phyloP scores from a whole-genome alignment of 2,113 vertebrate genomes.

The Salvelinus fontinalis region DNA sequence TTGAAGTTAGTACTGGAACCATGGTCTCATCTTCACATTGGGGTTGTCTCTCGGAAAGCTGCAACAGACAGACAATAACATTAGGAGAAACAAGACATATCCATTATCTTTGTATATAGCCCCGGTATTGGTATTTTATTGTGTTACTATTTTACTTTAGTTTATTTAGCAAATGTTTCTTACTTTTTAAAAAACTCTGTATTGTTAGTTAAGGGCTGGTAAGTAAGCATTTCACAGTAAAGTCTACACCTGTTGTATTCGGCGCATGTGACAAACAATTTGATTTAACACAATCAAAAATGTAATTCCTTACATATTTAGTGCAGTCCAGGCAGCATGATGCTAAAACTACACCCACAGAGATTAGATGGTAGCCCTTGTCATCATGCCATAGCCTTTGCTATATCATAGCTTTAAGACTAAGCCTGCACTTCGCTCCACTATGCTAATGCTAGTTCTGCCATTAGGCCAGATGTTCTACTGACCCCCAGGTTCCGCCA shows the following conservation, averaged over 20 bases:
- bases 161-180: no score
- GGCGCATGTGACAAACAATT: no score
- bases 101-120: background rate
- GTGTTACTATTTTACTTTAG: no score
- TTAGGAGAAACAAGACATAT: background rate
- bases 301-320: background rate
- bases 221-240: no score
- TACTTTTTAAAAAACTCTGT: no score
- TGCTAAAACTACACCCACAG: background rate
- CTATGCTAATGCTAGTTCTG: background rate
- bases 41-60: slow-evolving; percentile 78
- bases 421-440: background rate
- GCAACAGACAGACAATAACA: slow-evolving; percentile 28
- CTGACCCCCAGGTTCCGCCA: background rate
- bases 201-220: no score
- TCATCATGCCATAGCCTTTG: background rate
- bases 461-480: background rate
- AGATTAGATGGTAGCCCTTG: background rate
- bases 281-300: background rate
- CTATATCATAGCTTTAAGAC: background rate
- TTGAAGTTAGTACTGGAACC: slow-evolving; percentile 95
- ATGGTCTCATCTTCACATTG: slow-evolving; percentile 96
- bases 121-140: background rate
- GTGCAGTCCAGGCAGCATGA: background rate
- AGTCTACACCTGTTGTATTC: no score